A percentile compares a stretch with the other conserved stretches of the same genome.
Conservation (phyloP, 2,888 invertebrate genomes). For the Eurytoma adleriae region DNA sequence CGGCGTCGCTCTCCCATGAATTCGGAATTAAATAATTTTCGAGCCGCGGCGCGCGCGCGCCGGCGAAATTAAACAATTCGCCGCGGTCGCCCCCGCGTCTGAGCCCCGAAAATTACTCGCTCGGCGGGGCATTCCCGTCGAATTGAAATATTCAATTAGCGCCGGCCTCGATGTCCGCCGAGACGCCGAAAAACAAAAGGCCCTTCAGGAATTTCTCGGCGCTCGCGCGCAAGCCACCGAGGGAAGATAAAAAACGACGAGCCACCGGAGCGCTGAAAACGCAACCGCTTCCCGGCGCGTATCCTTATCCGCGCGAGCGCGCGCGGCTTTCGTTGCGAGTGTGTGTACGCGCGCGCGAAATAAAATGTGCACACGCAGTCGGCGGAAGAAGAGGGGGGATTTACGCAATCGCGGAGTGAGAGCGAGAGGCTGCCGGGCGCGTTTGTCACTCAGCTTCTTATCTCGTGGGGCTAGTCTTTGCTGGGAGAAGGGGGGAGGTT, state of each 20-base stretch:
- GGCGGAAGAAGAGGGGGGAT: not conserved
- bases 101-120: not conserved
- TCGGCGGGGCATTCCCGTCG: too few species aligned
- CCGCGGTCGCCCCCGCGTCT: not conserved
- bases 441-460: too few species aligned
- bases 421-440: too few species aligned
- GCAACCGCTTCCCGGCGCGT: not conserved
- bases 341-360: not conserved
- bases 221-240: too few species aligned
- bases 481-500: not conserved
- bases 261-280: not conserved
- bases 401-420: too few species aligned
- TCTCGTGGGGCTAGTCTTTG: not conserved
- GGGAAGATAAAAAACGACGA: not conserved
- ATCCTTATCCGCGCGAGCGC: not conserved
- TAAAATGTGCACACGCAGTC: not conserved
- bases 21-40: too few species aligned
- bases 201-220: constrained; percentile 31
- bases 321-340: not conserved
- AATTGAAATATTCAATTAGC: not conserved
- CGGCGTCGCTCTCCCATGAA: too few species aligned
- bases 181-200: constrained; percentile 9
- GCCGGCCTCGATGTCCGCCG: not conserved
- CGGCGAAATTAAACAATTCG: not conserved
- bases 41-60: too few species aligned